A percentile compares a stretch with the other conserved stretches of the same genome.
Conservation (phyloP, 1,140 invertebrate species). For the Bombus vancouverensis region DNA sequence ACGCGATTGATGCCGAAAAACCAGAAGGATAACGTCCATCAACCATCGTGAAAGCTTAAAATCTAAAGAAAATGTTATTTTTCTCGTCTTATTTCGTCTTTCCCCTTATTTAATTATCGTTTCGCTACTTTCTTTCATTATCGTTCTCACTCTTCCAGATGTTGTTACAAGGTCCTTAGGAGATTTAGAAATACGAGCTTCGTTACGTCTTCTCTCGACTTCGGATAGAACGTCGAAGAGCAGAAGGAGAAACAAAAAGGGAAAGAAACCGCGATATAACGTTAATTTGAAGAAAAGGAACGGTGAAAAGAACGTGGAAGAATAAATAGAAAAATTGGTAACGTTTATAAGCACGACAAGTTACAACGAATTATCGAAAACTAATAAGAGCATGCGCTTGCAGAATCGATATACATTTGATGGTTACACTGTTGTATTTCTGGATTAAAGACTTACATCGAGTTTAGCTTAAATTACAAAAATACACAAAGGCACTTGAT, state of each 20-base stretch:
- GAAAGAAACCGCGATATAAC: not conserved
- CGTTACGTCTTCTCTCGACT: not conserved
- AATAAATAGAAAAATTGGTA: not conserved
- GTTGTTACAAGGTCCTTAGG: not conserved
- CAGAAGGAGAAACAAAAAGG: not conserved
- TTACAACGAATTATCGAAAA: constrained; percentile 1
- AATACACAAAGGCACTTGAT: constrained; percentile 74
- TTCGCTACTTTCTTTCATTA: not conserved
- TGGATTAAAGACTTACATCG: constrained; percentile 53
- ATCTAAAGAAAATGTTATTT: not conserved
- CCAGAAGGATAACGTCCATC: too few species aligned
- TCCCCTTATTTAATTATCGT: not conserved
- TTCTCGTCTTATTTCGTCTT: not conserved
- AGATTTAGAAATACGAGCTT: not conserved
- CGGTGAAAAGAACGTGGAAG: not conserved
- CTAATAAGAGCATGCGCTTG: not conserved
- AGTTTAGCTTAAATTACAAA: constrained; percentile 71
- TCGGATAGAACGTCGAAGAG: too few species aligned
- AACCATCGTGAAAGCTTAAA: too few species aligned
- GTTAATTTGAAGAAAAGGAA: not conserved
- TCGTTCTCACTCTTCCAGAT: not conserved
- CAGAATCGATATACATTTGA: constrained; percentile 50
- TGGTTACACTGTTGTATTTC: constrained; percentile 48
- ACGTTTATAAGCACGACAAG: not conserved
- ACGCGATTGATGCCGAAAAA: too few species aligned